Evolutionary conservation across 1,140 invertebrate genomes (phyloP), one percentile per base, ranked within the genome.

Genomic region (Drosophila lacteicornis): DNA sequence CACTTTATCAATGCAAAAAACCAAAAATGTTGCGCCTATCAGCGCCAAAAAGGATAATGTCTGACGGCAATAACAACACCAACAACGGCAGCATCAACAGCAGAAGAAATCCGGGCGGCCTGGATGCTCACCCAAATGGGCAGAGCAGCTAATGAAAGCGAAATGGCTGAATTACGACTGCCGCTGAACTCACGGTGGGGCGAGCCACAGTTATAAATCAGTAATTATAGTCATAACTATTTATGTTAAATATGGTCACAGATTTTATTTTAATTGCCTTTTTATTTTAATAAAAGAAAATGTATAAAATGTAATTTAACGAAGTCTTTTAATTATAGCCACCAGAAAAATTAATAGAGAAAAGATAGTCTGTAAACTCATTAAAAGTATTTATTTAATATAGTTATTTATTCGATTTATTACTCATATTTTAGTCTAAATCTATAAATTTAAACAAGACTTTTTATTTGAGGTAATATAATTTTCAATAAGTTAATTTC

Each of bases 1-100:
- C 86, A 92, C 91, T 92, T 92, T 91, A 92, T 92, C 91, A 92
- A 91, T 91, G 91, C 91, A 59, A 63, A 69, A 36, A 87, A 56
- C 57, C 82, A 79, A 81, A 87, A 87, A 75, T 78, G 81, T 87
- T 80, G 85, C 84, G 85, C 77, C 84, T 87, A 87, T 87, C 84
- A 87, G 78, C 77, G 80, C 77, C 71, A 87, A 87, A 87, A 87
- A 88, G 84, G 84, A 87, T 87, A 83, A 87, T 83, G 73, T 63
- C 60, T 55, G 68, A 66, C 77, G 75, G 58, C 60, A 69, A 58
- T 71, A 85, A 65, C 61, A 75, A 73, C 62, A 76, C 60, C 73
- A 77, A 60, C 71, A 58, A 71, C 80, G 19, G 47, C 40, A 73
- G 49, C 49, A 63, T 43, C 53, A 58, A 56, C 79, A 81, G 61